phyloP scores from a whole-genome alignment of 2,113 vertebrate species.

The Dasyornis broadbenti region DNA sequence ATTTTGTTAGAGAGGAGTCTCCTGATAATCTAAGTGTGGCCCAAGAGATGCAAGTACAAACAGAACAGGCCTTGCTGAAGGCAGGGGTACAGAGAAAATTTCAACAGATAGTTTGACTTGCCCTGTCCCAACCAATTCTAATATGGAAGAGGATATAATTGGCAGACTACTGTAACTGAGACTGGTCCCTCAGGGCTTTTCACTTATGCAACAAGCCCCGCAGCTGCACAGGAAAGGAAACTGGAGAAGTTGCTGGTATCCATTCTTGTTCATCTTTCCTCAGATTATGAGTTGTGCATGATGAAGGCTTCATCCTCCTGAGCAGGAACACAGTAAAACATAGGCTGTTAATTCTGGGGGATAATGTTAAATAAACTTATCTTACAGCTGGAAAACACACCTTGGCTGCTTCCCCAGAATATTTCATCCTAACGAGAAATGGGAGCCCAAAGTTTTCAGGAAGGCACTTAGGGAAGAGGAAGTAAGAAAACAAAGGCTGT shows the following conservation, averaged over 20 bases:
- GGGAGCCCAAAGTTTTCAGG: neutral
- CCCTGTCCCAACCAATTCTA: neutral
- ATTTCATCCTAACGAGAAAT: neutral
- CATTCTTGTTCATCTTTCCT: neutral
- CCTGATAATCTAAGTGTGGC: neutral
- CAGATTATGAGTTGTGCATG: accelerated
- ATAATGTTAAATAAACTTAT: neutral
- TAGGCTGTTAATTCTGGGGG: neutral
- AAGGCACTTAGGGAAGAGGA: neutral
- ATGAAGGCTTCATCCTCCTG: neutral
- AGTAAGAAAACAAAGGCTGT: neutral
- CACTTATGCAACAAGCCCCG: accelerated
- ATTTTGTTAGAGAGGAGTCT: neutral
- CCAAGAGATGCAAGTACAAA: neutral
- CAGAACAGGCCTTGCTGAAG: neutral
- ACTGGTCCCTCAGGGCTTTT: neutral
- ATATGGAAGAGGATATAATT: neutral
- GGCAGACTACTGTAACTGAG: neutral
- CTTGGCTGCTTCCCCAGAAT: neutral
- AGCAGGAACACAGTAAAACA: neutral
- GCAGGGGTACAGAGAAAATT: neutral
- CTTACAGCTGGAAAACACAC: neutral
- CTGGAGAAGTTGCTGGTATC: neutral
- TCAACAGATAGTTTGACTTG: neutral
- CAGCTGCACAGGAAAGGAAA: neutral